Conservation (phyloP, 2,888 invertebrate genomes). For the Hirtodrosophila alboralis region DNA sequence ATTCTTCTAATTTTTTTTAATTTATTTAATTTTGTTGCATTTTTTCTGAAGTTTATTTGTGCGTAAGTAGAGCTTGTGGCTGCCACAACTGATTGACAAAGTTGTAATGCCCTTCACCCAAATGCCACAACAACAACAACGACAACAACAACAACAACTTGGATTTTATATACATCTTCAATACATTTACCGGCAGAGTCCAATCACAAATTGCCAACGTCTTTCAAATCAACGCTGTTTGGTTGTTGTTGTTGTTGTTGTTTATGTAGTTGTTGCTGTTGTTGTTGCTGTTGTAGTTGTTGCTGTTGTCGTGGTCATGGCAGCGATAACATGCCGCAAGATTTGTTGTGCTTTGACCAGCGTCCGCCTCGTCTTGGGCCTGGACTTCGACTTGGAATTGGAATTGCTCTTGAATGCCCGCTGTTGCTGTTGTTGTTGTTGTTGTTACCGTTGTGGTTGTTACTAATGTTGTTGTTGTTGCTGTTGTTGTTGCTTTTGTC, state of each 20-base stretch:
- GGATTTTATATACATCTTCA: constrained; percentile 33
- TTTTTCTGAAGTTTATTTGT: no score
- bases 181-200: constrained; percentile 56
- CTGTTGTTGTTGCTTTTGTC: constrained; percentile 46
- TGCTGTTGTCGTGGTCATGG: constrained; percentile 67
- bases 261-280: constrained; percentile 25
- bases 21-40: no score
- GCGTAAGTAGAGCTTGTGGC: background rate
- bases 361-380: constrained; percentile 28
- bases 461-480: constrained; percentile 29
- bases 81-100: constrained; percentile 27
- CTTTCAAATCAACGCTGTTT: constrained; percentile 44
- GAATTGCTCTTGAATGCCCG: constrained; percentile 27
- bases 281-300: constrained; percentile 23
- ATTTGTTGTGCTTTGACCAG: constrained; percentile 70
- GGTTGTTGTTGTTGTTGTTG: constrained; percentile 30
- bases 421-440: constrained; percentile 38
- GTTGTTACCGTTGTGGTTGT: constrained; percentile 40
- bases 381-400: constrained; percentile 20
- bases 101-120: constrained; percentile 49
- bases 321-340: constrained; percentile 71
- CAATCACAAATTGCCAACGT: constrained; percentile 76
- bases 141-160: constrained; percentile 17
- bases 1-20: no score
- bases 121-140: constrained; percentile 22